Base-by-base conservation (phyloP, 2,888 invertebrate species). In the Chalcis sispes region DNA sequence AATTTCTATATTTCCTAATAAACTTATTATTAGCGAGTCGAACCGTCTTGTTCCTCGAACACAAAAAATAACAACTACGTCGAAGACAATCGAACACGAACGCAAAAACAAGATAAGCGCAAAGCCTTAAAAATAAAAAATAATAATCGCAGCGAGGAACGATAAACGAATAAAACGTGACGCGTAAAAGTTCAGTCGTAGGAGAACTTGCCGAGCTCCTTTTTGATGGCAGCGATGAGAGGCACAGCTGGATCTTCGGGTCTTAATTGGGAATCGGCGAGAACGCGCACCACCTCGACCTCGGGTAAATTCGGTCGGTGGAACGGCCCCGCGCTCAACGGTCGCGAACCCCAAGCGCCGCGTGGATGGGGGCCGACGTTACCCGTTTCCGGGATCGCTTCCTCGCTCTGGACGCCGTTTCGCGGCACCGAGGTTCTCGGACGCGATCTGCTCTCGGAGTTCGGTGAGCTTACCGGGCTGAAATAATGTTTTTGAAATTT, bases 181-280 rank as follows among this genome's bases (percentile, higher is more conserved):
- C n/a, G n/a, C n/a, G n/a, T n/a, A n/a, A n/a, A n/a, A n/a, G 13
- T 15, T 79, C 75, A 80, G 7, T 82, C 80, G 36, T 79, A 74
- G 10, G 78, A 79, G 70, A 88, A 88, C 77, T 87, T 88, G 62
- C 85, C 83, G 13, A 88, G 83, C 81, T 96, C 96, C 77, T 92
- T 93, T 88, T 95, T 95, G 84, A 96, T 96, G 79, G 96, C 95
- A 56, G 94, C 93, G 82, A 96, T 96, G 29, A 96, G 90, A 0
- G 96, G 95, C 15, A 95, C 92, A 0, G 96, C 95, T 0, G 96
- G 94, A 87, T 95, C 93, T 64, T 91, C 91, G 0, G 91, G 89
- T 1, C 90, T 86, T 77, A 94, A 90, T n/a, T 90, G 90, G 4
- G 91, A 91, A 79, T 92, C 92, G 0, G 92, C 89, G 25, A 91